Conservation (phyloP, 2,888 invertebrate species). For the Drosophila ochracea region DNA sequence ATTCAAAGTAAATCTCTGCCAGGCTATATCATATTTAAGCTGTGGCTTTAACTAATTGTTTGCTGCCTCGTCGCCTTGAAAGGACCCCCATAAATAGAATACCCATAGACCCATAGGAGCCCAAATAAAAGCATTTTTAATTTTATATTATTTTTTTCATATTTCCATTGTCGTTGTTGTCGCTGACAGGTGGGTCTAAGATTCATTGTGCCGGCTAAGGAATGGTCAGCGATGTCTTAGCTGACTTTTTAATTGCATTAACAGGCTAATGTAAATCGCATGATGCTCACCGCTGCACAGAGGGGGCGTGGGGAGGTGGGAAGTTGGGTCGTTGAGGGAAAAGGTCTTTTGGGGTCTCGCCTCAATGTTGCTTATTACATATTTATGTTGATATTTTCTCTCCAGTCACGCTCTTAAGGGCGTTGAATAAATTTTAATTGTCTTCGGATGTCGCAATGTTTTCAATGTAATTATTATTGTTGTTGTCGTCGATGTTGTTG, state of each 20-base stretch:
- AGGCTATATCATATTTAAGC: slow-evolving; percentile 8
- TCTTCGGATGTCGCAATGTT: slow-evolving; percentile 70
- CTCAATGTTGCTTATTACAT: slow-evolving; percentile 69
- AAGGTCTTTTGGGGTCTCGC: slow-evolving; percentile 4
- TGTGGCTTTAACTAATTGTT: slow-evolving; percentile 20
- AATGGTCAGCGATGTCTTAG: slow-evolving; percentile 36
- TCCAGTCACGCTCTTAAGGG: slow-evolving; percentile 57
- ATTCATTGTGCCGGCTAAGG: slow-evolving; percentile 50
- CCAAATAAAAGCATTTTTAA: slow-evolving; percentile 70
- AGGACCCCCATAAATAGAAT: background rate
- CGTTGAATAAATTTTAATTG: slow-evolving; percentile 79
- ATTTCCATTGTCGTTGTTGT: slow-evolving; percentile 28
- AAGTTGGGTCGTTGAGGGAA: slow-evolving; percentile 1
- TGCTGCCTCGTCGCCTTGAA: background rate
- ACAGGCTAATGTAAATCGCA: slow-evolving; percentile 79
- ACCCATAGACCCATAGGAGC: slow-evolving; percentile 22
- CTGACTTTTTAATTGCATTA: slow-evolving; percentile 79
- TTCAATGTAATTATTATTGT: slow-evolving; percentile 40
- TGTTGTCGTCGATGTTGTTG: slow-evolving; percentile 35
- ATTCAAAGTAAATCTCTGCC: background rate
- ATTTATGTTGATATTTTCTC: slow-evolving; percentile 69
- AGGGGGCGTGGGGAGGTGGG: background rate
- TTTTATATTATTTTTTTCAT: slow-evolving; percentile 50
- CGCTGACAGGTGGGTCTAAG: slow-evolving; percentile 52
- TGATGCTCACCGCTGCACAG: slow-evolving; percentile 47